Conservation (phyloP, 64 coral and sea anemone genomes). For the Hydrozoanthus tunicans region DNA sequence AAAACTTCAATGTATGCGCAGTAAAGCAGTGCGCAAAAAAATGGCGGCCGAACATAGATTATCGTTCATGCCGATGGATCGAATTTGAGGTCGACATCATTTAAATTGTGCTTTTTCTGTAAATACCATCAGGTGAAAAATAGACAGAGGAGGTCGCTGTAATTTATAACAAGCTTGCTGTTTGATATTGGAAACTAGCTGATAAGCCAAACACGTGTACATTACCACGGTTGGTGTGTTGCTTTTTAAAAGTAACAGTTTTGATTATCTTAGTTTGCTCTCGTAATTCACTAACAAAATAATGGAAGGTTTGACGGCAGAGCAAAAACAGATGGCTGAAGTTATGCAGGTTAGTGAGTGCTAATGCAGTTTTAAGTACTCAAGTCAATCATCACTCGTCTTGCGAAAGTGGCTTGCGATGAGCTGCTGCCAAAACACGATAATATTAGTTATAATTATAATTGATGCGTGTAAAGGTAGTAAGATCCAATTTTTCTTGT, state of each 20-base stretch:
- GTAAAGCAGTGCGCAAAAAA: slow-evolving; percentile 14
- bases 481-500: too few species aligned
- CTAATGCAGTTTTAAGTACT: too few species aligned
- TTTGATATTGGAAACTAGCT: neutral
- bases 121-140: neutral
- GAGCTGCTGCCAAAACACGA: too few species aligned
- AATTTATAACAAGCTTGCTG: too few species aligned
- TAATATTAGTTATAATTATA: too few species aligned
- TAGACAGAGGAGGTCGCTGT: neutral
- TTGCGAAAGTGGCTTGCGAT: too few species aligned
- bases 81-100: neutral
- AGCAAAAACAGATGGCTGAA: slow-evolving; percentile 40
- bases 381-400: too few species aligned
- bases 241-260: neutral
- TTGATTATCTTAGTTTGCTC: neutral
- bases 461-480: too few species aligned
- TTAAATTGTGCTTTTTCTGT: neutral
- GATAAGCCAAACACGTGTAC: neutral
- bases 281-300: neutral
- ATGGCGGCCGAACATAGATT: slow-evolving; percentile 23
- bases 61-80: neutral
- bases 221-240: neutral
- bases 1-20: neutral
- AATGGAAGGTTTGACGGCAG: slow-evolving; percentile 43
- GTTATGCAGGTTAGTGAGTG: slow-evolving; percentile 23